phyloP scores from a whole-genome alignment of 2,888 invertebrate species.

The Pristionchus japonicus region DNA sequence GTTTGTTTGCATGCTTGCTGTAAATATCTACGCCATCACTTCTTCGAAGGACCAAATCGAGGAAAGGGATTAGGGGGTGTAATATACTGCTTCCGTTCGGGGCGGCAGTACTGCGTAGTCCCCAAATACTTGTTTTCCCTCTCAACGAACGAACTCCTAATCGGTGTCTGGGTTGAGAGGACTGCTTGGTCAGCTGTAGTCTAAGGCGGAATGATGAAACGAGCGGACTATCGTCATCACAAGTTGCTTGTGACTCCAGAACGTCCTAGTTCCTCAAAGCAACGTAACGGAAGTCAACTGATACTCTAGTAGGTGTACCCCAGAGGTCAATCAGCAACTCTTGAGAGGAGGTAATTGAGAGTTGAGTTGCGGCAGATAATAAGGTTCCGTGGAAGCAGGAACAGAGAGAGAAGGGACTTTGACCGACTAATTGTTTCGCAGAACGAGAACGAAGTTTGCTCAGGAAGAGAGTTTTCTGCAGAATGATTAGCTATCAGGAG shows the following conservation, averaged over 20 bases:
- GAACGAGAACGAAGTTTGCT: not conserved
- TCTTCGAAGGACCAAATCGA: not conserved
- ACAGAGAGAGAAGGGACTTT: not conserved
- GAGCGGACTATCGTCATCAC: too few relatives aligned
- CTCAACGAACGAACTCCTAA: not conserved
- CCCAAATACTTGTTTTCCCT: not conserved
- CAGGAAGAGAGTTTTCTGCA: not conserved
- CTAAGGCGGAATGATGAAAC: too few relatives aligned
- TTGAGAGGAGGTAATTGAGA: not conserved
- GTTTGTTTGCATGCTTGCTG: too few relatives aligned
- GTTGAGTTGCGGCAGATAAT: not conserved
- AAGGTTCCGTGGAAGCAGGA: not conserved
- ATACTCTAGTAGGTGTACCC: too few relatives aligned
- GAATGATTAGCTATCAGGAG: too few relatives aligned
- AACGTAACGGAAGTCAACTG: too few relatives aligned
- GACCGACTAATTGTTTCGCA: conserved; percentile 1
- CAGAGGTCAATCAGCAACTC: not conserved
- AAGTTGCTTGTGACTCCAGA: not conserved
- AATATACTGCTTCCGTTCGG: not conserved
- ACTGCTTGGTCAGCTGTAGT: not conserved
- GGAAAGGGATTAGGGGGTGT: not conserved
- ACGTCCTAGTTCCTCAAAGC: not conserved
- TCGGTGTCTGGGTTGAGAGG: not conserved
- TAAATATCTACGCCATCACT: too few relatives aligned
- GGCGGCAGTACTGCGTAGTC: not conserved